phyloP scores from a whole-genome alignment of 2,797 vertebrate genomes.

The Heliangelus exortis region DNA sequence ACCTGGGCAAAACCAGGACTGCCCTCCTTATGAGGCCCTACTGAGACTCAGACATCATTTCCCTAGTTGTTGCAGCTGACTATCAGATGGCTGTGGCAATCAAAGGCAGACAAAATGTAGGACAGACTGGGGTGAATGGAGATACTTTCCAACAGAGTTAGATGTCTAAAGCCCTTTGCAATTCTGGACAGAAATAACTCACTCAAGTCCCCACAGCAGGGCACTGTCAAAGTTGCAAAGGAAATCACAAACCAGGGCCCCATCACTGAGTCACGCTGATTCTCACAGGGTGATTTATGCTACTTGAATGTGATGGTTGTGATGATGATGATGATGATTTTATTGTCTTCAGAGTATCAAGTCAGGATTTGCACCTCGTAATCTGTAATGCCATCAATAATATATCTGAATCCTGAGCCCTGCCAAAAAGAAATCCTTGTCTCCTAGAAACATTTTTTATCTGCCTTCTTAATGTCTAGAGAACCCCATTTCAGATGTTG shows the following conservation, averaged over 20 bases:
- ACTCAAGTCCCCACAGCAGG: conserved; percentile 17
- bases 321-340: background rate
- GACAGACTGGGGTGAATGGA: background rate
- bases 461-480: background rate
- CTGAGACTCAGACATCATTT: background rate
- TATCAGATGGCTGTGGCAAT: background rate
- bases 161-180: background rate
- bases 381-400: background rate
- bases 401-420: background rate
- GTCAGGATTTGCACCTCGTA: background rate
- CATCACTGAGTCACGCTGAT: background rate
- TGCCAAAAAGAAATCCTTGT: background rate
- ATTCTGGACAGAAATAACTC: conserved; percentile 12
- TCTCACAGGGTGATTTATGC: conserved; percentile 3
- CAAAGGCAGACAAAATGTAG: background rate
- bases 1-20: background rate
- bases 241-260: conserved; percentile 15
- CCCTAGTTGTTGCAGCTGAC: background rate
- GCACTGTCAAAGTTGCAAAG: background rate
- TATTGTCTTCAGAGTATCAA: background rate
- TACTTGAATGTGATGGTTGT: conserved; percentile 15
- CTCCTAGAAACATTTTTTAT: background rate
- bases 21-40: background rate
- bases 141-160: background rate
- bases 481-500: background rate